Percentiles rank a stretch among this genome's conserved stretches.
phyloP scores from a whole-genome alignment of 2,888 invertebrate genomes.

The Brassicogethes aeneus region DNA sequence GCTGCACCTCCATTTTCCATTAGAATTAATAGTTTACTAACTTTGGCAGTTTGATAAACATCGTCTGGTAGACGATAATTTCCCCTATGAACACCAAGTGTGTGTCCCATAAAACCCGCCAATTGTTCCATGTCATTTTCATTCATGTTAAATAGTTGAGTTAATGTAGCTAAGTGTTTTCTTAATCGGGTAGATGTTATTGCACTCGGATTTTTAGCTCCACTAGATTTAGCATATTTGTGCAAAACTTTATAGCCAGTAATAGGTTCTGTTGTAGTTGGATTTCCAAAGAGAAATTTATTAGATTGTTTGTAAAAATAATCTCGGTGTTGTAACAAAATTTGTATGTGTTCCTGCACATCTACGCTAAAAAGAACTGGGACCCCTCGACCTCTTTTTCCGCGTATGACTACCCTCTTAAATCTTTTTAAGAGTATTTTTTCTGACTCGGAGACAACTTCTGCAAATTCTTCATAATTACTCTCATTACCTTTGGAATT shows the following conservation, averaged over 20 bases:
- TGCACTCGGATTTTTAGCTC: constrained; percentile 20
- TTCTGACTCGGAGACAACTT: constrained; percentile 17
- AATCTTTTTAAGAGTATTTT: constrained; percentile 20
- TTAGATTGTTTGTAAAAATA: constrained; percentile 12
- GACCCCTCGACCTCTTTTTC: constrained; percentile 21
- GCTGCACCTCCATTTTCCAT: constrained; percentile 11
- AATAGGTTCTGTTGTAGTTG: constrained; percentile 8
- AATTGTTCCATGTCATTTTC: constrained; percentile 22
- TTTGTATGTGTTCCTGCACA: constrained; percentile 17
- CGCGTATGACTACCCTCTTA: constrained; percentile 22
- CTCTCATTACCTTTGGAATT: constrained; percentile 1
- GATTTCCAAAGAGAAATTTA: constrained; percentile 12
- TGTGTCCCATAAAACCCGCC: constrained; percentile 24
- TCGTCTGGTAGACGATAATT: constrained; percentile 20
- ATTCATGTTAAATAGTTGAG: constrained; percentile 21
- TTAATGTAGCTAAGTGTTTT: constrained; percentile 24
- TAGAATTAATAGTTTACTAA: constrained; percentile 16
- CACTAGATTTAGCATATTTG: constrained; percentile 13
- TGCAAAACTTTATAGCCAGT: constrained; percentile 14
- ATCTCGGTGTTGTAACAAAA: constrained; percentile 11
- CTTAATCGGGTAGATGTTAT: constrained; percentile 20
- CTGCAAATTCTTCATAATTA: constrained; percentile 20
- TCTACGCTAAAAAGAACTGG: constrained; percentile 20
- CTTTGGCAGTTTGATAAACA: constrained; percentile 19
- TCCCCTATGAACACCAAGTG: constrained; percentile 13